A percentile compares a stretch with the other conserved stretches of the same genome.
Evolutionary conservation across 2,888 invertebrate genomes (phyloP).

Genomic region (Pasiphila rectangulata): DNA sequence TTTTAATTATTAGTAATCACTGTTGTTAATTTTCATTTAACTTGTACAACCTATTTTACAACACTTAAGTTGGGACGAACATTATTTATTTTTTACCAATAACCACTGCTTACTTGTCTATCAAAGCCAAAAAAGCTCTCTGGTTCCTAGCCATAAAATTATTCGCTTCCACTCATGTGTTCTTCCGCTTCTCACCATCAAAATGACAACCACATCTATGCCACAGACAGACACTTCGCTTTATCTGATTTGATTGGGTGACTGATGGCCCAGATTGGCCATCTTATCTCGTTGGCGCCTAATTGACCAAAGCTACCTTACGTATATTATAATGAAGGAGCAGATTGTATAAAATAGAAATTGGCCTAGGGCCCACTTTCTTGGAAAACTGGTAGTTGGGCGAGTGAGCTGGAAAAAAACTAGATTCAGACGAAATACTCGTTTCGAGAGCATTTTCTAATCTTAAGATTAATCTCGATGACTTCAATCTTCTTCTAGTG

Average conservation of each 20-base stretch:
- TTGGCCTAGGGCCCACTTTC: conserved; percentile 71
- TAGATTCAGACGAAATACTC: conserved; percentile 9
- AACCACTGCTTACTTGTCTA: too few species aligned
- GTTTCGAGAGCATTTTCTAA: conserved; percentile 3
- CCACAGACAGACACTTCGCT: conserved; percentile 14
- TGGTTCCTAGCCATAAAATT: not conserved
- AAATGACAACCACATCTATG: conserved; percentile 11
- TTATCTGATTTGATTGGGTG: conserved; percentile 48
- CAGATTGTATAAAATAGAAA: conserved; percentile 75
- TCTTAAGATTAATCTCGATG: not conserved
- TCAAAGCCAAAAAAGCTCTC: too few species aligned
- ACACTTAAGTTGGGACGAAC: too few species aligned
- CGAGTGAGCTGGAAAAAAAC: conserved; percentile 47
- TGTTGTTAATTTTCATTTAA: too few species aligned
- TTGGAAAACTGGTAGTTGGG: conserved; percentile 54
- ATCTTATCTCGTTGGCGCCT: conserved; percentile 51
- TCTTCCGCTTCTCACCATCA: not conserved
- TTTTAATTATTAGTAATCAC: not conserved
- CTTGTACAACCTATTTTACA: too few species aligned
- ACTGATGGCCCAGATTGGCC: conserved; percentile 47
- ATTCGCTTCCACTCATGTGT: not conserved
- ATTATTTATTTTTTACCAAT: too few species aligned
- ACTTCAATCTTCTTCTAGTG: conserved; percentile 1
- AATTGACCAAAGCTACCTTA: conserved; percentile 64
- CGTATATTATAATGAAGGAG: conserved; percentile 67